These are phyloP conservation scores for Tryphoninae sp. DNA, from an alignment of 2,888 invertebrate species.

Conservation along the genomic window DNA sequence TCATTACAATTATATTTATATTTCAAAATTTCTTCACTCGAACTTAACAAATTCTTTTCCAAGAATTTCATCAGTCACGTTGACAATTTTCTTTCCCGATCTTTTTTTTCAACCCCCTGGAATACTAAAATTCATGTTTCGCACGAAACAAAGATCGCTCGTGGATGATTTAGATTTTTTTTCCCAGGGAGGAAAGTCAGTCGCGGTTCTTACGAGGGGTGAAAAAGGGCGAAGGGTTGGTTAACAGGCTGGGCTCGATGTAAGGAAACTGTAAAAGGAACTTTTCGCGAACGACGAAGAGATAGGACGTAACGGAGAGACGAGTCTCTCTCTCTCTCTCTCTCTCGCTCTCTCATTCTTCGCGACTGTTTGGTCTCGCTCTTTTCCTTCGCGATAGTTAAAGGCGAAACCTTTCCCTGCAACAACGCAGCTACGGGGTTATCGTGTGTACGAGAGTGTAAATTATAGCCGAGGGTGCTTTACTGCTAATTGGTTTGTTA, in stretches of 20 bases:
- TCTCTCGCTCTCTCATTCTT: slow-evolving; percentile 3
- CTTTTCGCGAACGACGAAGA: background rate
- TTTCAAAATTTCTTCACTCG: too few species aligned
- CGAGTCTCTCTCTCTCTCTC: background rate
- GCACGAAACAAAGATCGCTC: too few species aligned
- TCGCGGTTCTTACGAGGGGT: background rate
- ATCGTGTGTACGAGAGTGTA: slow-evolving; percentile 68
- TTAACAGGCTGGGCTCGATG: background rate
- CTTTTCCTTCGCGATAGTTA: slow-evolving; percentile 23
- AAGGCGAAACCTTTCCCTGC: background rate
- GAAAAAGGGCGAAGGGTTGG: background rate
- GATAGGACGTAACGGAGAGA: slow-evolving; percentile 1
- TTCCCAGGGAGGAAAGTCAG: background rate
- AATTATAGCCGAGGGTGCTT: slow-evolving; percentile 75
- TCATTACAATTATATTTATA: too few species aligned
- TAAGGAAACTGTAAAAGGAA: background rate
- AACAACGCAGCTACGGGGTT: slow-evolving; percentile 44
- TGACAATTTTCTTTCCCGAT: too few species aligned
- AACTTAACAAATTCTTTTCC: too few species aligned
- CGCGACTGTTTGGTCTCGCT: slow-evolving; percentile 9
- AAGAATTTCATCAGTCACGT: too few species aligned
- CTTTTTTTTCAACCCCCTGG: too few species aligned
- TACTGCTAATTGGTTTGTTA: slow-evolving; percentile 80
- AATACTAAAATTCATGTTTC: too few species aligned
- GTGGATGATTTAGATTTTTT: background rate